phyloP scores from a whole-genome alignment of 2,888 invertebrate genomes.

The Zaprionus lineosus region DNA sequence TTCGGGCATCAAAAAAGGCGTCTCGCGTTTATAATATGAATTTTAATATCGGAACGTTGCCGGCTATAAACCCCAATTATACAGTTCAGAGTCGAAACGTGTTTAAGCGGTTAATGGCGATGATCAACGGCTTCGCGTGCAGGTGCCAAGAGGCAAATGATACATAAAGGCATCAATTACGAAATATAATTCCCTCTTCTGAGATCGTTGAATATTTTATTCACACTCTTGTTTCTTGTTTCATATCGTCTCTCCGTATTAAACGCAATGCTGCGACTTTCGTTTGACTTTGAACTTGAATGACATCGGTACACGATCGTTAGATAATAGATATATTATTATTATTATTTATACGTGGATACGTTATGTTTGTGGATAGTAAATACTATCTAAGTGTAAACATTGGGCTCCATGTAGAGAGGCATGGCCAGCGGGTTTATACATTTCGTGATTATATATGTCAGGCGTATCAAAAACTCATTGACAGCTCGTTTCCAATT shows the following conservation, averaged over 20 bases:
- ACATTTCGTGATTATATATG: constrained; percentile 6
- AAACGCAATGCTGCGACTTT: no score
- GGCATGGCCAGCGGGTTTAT: constrained; percentile 29
- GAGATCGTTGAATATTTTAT: no score
- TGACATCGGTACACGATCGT: no score
- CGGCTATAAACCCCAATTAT: constrained; percentile 16
- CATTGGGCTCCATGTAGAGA: no score
- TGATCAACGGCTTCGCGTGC: constrained; percentile 51
- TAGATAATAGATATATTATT: no score
- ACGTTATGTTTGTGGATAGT: background rate
- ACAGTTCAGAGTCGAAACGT: constrained; percentile 26
- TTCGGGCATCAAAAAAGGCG: constrained; percentile 22
- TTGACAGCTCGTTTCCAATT: background rate
- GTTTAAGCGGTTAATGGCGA: constrained; percentile 26
- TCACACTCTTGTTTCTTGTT: no score
- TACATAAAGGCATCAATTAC: constrained; percentile 44
- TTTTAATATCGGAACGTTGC: constrained; percentile 22
- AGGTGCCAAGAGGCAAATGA: constrained; percentile 39
- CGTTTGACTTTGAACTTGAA: constrained; percentile 69
- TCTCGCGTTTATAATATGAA: constrained; percentile 35
- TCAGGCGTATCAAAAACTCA: constrained; percentile 19
- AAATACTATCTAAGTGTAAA: background rate
- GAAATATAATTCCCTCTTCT: constrained; percentile 14
- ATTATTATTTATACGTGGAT: no score
- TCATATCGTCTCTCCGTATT: no score